Evolutionary conservation across 1,140 invertebrate genomes (phyloP), one percentile per base, ranked within the genome.

Genomic region (Drosophila sp.): DNA sequence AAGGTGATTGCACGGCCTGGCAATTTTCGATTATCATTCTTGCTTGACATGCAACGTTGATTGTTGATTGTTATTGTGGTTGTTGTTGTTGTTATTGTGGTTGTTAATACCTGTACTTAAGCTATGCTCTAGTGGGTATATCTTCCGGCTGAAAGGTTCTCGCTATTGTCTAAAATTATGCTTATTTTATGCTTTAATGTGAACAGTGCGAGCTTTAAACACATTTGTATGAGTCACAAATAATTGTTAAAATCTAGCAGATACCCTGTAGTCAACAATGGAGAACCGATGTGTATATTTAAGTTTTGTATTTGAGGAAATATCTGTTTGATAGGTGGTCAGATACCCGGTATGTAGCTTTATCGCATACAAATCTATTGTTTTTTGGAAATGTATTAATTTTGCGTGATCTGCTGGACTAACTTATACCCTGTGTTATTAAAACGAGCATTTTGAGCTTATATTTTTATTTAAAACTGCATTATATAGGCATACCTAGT

Each of bases 21-120:
- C 74, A 78, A 84, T 81, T 86, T 69, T 56, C 61, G 81, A 66
- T 78, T 80, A 87, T 81, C 81, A 86, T 87, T 86, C 76, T 40
- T 18, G 54, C 63, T 70, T 78, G 81, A 82, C 81, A 86, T 86
- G 81, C 81, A 87, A 86, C 76, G 41, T 46, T 69, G 64, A 73
- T 59, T 59, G 40, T 61, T 46, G 40, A n/a, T n/a, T n/a, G n/a
- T n/a, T n/a, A n/a, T 61, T 58, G 46, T 41, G 36, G 41, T 56
- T 48, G 34, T 7, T 50, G 40, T 18, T 46, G 14, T 14, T 57
- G 18, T n/a, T 41, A 51, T 48, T 38, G n/a, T 21, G 21, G 21
- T 11, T 54, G 53, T 32, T 40, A 50, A 56, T 69, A 69, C 70
- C 40, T 11, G 32, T 11, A 29, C n/a, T 18, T 38, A 27, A 7